A percentile compares a stretch with the other conserved stretches of the same genome.
Conservation (phyloP, 2,797 vertebrate species). For the Sebastes variabilis region DNA sequence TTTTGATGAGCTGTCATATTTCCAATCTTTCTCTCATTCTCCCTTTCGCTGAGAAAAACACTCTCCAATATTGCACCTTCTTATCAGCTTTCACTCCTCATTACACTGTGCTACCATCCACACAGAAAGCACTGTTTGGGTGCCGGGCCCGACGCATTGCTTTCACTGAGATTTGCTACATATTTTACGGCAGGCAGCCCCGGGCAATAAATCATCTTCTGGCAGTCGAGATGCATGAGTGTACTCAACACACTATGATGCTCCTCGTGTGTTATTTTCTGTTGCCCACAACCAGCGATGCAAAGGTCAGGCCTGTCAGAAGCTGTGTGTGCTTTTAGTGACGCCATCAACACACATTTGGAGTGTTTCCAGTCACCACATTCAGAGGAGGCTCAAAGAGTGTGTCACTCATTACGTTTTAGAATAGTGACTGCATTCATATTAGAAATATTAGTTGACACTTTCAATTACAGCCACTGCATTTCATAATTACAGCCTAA, state of each 20-base stretch:
- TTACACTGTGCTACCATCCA: not conserved
- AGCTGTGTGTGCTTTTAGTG: not conserved
- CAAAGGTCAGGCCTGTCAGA: constrained; percentile 40
- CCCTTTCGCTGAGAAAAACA: not conserved
- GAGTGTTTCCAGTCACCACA: constrained; percentile 13
- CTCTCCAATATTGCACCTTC: not conserved
- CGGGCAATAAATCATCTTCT: constrained; percentile 50
- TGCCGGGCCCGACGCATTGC: not conserved
- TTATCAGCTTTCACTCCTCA: constrained; percentile 35
- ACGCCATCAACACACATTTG: not conserved
- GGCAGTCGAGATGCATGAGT: constrained; percentile 34
- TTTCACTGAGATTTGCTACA: constrained; percentile 37
- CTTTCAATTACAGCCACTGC: constrained; percentile 41
- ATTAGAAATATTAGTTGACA: constrained; percentile 36
- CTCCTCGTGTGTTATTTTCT: constrained; percentile 15
- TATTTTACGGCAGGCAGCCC: constrained; percentile 30
- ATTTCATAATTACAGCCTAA: constrained; percentile 47
- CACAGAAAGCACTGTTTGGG: not conserved
- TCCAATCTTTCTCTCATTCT: not conserved
- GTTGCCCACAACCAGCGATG: constrained; percentile 8
- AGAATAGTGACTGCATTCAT: constrained; percentile 6
- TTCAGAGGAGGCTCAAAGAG: constrained; percentile 7
- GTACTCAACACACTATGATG: constrained; percentile 1
- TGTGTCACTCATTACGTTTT: constrained; percentile 8
- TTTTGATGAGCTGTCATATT: not conserved